phyloP scores from a whole-genome alignment of 2,888 invertebrate species.

The Mechanitis messenoides region DNA sequence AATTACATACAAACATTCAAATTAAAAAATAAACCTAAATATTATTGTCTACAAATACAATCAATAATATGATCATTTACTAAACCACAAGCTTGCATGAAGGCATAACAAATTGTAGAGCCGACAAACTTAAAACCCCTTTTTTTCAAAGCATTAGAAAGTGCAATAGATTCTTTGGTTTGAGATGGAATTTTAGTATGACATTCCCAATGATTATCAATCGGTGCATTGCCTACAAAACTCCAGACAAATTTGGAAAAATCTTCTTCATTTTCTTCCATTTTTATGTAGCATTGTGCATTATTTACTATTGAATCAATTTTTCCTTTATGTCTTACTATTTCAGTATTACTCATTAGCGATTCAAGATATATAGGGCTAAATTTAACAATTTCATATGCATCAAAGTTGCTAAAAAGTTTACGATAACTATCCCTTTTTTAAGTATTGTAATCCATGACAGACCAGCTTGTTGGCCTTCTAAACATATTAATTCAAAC shows the following conservation, averaged over 20 bases:
- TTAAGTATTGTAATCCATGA: slow-evolving; percentile 65
- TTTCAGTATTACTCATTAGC: slow-evolving; percentile 38
- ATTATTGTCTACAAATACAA: slow-evolving; percentile 39
- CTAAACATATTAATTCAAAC: slow-evolving; percentile 66
- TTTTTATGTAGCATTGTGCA: slow-evolving; percentile 51
- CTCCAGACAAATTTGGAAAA: slow-evolving; percentile 60
- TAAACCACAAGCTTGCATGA: slow-evolving; percentile 69
- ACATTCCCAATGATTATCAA: slow-evolving; percentile 49
- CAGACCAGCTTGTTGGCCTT: slow-evolving; percentile 68
- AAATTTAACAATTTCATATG: slow-evolving; percentile 44
- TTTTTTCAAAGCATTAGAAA: slow-evolving; percentile 55
- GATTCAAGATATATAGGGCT: slow-evolving; percentile 39
- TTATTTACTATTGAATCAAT: slow-evolving; percentile 58
- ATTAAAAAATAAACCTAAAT: not conserved
- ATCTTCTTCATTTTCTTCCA: slow-evolving; percentile 49
- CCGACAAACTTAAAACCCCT: slow-evolving; percentile 63
- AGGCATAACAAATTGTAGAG: slow-evolving; percentile 62
- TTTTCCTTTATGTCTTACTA: slow-evolving; percentile 59
- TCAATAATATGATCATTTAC: slow-evolving; percentile 56
- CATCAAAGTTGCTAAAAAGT: slow-evolving; percentile 52
- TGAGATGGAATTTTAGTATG: slow-evolving; percentile 48
- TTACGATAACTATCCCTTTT: slow-evolving; percentile 52
- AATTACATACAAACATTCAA: too few species aligned
- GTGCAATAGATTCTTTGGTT: slow-evolving; percentile 41
- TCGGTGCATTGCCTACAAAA: slow-evolving; percentile 52